Conservation (phyloP, 2,113 vertebrate genomes). For the Malurus elegans region DNA sequence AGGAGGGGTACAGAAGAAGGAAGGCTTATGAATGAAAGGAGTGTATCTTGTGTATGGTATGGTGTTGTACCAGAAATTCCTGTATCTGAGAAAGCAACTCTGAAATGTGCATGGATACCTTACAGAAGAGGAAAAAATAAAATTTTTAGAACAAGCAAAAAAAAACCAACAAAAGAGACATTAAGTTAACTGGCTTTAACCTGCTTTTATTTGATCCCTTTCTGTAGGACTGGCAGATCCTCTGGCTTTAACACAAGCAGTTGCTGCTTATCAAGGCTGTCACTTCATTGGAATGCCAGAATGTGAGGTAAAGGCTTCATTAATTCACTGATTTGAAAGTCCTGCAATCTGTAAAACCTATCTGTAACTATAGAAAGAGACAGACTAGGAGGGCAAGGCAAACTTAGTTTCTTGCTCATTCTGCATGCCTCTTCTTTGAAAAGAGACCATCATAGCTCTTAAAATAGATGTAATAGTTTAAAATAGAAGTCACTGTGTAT, state of each 20-base stretch:
- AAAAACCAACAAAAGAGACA: too few species aligned
- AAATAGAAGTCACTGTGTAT: background rate
- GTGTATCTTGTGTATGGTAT: background rate
- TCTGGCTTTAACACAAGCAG: constrained; percentile 88
- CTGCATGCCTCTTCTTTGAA: background rate
- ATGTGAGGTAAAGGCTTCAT: constrained; percentile 84
- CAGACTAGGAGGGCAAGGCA: background rate
- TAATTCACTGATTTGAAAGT: background rate
- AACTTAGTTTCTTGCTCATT: background rate
- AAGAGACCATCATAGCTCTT: background rate
- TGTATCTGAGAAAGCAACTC: background rate
- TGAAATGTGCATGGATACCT: background rate
- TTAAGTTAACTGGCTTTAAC: background rate
- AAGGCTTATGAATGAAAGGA: background rate
- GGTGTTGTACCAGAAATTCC: background rate
- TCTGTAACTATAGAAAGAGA: background rate
- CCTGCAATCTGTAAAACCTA: background rate
- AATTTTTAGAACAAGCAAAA: too few species aligned
- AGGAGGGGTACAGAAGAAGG: background rate
- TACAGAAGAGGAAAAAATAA: background rate
- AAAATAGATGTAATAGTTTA: background rate
- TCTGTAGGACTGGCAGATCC: constrained; percentile 89
- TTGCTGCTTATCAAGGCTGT: constrained; percentile 93
- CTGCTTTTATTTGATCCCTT: background rate
- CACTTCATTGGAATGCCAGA: constrained; percentile 99